A percentile compares a stretch with the other conserved stretches of the same genome.
Evolutionary conservation across 2,797 vertebrate genomes (phyloP).

Genomic region (Telmatherina bonti): DNA sequence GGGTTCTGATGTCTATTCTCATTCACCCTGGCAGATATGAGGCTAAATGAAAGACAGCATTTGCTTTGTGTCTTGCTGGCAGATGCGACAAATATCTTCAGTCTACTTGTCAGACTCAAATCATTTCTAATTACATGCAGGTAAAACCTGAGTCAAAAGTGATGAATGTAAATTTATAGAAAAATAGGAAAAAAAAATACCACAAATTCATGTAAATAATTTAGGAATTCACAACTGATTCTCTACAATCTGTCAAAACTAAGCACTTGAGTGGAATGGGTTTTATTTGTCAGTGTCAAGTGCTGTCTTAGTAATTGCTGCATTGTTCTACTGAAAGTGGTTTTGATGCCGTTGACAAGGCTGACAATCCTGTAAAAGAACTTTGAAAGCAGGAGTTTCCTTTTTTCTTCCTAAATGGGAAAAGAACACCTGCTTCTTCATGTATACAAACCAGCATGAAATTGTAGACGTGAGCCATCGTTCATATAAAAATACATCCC

Average conservation of each 20-base stretch:
- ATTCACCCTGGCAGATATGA: not conserved
- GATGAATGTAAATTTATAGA: not conserved
- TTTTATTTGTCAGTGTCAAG: not conserved
- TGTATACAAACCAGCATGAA: slow-evolving; percentile 25
- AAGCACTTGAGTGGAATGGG: not conserved
- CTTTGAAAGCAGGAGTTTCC: slow-evolving; percentile 2
- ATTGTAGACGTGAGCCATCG: slow-evolving; percentile 4
- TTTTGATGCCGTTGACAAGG: not conserved
- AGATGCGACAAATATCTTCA: too few relatives aligned
- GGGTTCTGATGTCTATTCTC: not conserved
- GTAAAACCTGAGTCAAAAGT: not conserved
- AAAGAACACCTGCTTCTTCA: slow-evolving; percentile 29
- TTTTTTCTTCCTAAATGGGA: not conserved
- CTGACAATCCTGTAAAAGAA: not conserved
- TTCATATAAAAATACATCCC: slow-evolving; percentile 28
- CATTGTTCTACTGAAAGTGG: too few relatives aligned
- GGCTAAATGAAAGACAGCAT: not conserved
- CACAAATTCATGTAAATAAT: not conserved
- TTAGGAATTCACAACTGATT: not conserved
- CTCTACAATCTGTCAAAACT: not conserved
- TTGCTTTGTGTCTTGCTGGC: not conserved
- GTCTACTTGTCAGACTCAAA: not conserved
- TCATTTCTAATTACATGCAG: slow-evolving; percentile 3
- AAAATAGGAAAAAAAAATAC: not conserved
- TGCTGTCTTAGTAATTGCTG: not conserved